phyloP scores from a whole-genome alignment of 1,140 invertebrate species.

The Calliphora vicina region DNA sequence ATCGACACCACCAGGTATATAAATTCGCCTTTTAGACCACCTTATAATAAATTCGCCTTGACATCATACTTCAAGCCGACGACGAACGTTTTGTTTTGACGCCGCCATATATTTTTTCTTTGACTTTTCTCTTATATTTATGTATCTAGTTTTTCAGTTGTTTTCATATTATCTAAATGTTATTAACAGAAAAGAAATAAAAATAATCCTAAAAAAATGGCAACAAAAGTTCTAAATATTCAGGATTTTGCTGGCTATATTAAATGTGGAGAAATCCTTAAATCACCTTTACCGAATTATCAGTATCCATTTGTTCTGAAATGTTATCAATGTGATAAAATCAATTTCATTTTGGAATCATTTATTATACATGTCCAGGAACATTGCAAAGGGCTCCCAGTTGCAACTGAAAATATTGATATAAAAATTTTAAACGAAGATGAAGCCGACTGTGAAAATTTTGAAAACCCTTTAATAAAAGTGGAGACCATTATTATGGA shows the following conservation, averaged over 20 bases:
- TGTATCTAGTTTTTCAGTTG: background rate
- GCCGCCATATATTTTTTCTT: background rate
- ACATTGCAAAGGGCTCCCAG: background rate
- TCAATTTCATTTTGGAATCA: background rate
- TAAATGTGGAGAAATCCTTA: slow-evolving; percentile 22
- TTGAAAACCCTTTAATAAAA: background rate
- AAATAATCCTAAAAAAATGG: background rate
- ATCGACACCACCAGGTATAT: no score
- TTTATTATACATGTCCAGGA: background rate
- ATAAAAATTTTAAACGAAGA: background rate
- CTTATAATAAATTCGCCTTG: no score
- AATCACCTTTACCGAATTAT: background rate
- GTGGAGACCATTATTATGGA: background rate
- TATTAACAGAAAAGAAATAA: background rate
- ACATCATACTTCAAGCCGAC: background rate
- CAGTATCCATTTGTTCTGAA: background rate
- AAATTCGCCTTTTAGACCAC: no score
- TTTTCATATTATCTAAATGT: background rate
- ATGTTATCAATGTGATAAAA: background rate
- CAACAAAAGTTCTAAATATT: background rate
- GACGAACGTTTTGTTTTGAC: background rate
- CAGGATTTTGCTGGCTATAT: background rate
- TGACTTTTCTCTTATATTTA: background rate
- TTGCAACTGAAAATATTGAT: background rate
- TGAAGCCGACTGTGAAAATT: background rate